Conservation (phyloP, 1,140 invertebrate species). For the Micrasema longulum region DNA sequence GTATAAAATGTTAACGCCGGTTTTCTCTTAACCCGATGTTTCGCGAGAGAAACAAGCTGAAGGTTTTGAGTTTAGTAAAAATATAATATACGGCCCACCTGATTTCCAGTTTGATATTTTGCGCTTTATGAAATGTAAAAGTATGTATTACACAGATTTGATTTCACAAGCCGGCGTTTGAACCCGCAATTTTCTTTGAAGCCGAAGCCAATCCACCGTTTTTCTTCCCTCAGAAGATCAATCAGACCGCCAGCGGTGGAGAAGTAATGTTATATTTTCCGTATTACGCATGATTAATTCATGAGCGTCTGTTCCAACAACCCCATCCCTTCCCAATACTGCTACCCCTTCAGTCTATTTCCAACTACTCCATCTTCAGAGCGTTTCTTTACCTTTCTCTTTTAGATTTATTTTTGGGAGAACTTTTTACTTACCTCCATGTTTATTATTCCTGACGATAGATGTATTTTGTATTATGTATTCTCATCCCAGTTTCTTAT, state of each 20-base stretch:
- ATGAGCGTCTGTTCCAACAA: conserved; percentile 40
- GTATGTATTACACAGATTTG: no score
- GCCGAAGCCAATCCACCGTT: conserved; percentile 3
- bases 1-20: no score
- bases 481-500: no score
- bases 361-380: conserved; percentile 14
- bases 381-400: conserved; percentile 21
- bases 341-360: conserved; percentile 11
- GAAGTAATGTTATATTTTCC: conserved; percentile 44
- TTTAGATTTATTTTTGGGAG: conserved; percentile 3
- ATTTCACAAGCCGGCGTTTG: background rate
- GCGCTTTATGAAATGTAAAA: no score
- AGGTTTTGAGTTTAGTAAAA: no score
- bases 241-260: conserved; percentile 35
- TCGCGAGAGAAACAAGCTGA: no score
- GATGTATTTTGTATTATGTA: no score
- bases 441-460: no score
- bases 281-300: conserved; percentile 47
- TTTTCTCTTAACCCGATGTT: no score
- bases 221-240: conserved; percentile 39
- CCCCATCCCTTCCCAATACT: background rate
- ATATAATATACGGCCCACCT: no score
- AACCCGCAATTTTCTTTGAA: conserved; percentile 28
- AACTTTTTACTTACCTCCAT: no score
- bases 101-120: no score